phyloP scores from a whole-genome alignment of 2,113 vertebrate species.

The Nothoprocta pentlandii region DNA sequence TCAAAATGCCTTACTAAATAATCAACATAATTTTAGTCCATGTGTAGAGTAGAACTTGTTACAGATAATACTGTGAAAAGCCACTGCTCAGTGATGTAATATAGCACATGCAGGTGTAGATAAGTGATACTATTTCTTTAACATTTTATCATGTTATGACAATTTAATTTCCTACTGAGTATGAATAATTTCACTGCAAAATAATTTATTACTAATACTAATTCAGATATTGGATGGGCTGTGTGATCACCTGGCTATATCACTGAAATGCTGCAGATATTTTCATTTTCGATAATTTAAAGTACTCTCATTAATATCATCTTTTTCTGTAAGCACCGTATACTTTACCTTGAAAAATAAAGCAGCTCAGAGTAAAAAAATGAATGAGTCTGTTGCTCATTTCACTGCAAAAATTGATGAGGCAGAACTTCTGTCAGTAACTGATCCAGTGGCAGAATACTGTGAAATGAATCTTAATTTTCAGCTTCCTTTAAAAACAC shows the following conservation, averaged over 20 bases:
- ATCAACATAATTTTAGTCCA: background rate
- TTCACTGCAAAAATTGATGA: background rate
- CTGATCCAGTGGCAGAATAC: background rate
- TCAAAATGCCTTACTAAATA: slow-evolving; percentile 24
- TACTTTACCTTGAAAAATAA: slow-evolving; percentile 58
- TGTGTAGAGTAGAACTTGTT: background rate
- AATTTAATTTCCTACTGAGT: slow-evolving; percentile 80
- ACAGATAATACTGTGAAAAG: slow-evolving; percentile 24
- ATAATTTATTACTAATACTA: slow-evolving; percentile 78
- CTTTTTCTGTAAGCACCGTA: slow-evolving; percentile 42
- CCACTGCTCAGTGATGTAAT: slow-evolving; percentile 45
- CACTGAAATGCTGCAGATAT: slow-evolving; percentile 72
- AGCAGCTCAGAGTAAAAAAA: background rate
- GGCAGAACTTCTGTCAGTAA: background rate
- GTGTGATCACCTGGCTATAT: slow-evolving; percentile 65
- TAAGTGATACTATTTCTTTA: slow-evolving; percentile 76
- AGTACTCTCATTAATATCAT: slow-evolving; percentile 73
- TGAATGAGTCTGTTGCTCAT: background rate
- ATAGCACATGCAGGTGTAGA: slow-evolving; percentile 61
- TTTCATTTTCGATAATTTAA: slow-evolving; percentile 69
- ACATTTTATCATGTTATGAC: slow-evolving; percentile 77
- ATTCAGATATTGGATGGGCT: slow-evolving; percentile 74
- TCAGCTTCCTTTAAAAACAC: background rate
- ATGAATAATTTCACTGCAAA: slow-evolving; percentile 78
- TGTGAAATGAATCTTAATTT: background rate